Base-by-base conservation (phyloP, 2,888 invertebrate species). In the Cancer borealis region DNA sequence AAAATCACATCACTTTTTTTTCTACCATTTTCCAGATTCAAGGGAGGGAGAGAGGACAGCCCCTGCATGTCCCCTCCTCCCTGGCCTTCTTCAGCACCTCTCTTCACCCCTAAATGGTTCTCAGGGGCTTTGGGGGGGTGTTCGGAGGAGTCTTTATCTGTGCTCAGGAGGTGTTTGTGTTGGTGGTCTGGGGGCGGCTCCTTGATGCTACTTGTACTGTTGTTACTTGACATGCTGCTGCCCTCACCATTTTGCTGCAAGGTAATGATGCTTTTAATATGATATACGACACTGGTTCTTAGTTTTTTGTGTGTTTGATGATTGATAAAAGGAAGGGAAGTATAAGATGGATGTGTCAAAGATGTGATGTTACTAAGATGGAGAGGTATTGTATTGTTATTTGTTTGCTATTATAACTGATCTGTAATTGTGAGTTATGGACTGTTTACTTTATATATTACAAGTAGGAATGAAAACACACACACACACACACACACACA, bases 191-290 rank as follows among this genome's bases (percentile, higher is more conserved):
- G 8, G 14, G 30, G 39, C 17, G 30, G 84, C 14, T 84, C 84
- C 17, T 14, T 84, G n/a, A 12, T 84, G 39, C 84, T 30, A 39
- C n/a, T n/a, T n/a, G 12, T 84, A n/a, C 17, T 84, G 84, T 17
- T 84, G 84, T 26, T 39, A 14, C 14, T 39, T 12, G 84, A 84
- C 0, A 84, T 84, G 39, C 84, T 84, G 84, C 84, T 84, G 6
- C 39, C 84, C 14, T 84, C 84, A 12, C 84, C 84, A 84, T 84
- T 84, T 84, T 84, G 84, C 84, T 84, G 84, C 39, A 84, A 84
- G 84, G 14, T 30, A n/a, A 39, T 84, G 12, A 26, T 26, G 8
- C 26, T 73, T 73, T 26, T 26, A 73, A 73, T 73, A 8, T 26
- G n/a, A 26, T 73, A n/a, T 73, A 73, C 26, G 26, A 26, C 73